Base-by-base conservation (phyloP, 2,888 invertebrate genomes). In the Mystacides longicornis region DNA sequence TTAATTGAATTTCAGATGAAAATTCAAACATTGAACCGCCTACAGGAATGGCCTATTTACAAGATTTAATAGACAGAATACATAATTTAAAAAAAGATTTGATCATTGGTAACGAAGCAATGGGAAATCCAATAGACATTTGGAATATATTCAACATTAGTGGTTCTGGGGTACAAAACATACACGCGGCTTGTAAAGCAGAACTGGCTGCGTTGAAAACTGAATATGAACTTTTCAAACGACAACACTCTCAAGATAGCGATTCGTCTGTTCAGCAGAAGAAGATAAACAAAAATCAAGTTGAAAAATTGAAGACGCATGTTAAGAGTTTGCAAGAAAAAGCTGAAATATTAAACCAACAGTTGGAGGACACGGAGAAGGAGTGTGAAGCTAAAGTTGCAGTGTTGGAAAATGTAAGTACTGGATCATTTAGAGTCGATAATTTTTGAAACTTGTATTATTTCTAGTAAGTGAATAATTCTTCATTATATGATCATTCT, bases 151-250 rank as follows among this genome's bases (percentile, higher is more conserved):
- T 82, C 61, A 74, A 74, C 59, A 65, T 71, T 1, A 72, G 73
- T 37, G 51, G 56, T n/a, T 55, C 59, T 19, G 52, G 69, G 1
- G 73, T 71, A 49, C 71, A 73, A 23, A 69, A 73, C 48, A 56
- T 71, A 19, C 83, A 85, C 63, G 64, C 67, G 0, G 78, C 75
- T 54, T 89, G 87, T 64, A 78, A 80, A 64, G 81, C 85, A 54
- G 86, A 87, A 61, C 76, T 82, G 49, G 80, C 82, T 16, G 73
- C 68, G 23, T 66, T 87, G 19, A 80, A 80, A 62, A 74, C 79
- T 43, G 86, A 89, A 63, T 83, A 84, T 65, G 89, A 91, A 61
- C 69, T 74, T 42, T 83, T 81, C 62, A 86, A 84, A 67, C 67
- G 70, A 47, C 73, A 77, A 60, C 47, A 57, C 14, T 20, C 53